Evolutionary conservation across 2,113 vertebrate genomes (phyloP).

Genomic region (Varanus salvator): DNA sequence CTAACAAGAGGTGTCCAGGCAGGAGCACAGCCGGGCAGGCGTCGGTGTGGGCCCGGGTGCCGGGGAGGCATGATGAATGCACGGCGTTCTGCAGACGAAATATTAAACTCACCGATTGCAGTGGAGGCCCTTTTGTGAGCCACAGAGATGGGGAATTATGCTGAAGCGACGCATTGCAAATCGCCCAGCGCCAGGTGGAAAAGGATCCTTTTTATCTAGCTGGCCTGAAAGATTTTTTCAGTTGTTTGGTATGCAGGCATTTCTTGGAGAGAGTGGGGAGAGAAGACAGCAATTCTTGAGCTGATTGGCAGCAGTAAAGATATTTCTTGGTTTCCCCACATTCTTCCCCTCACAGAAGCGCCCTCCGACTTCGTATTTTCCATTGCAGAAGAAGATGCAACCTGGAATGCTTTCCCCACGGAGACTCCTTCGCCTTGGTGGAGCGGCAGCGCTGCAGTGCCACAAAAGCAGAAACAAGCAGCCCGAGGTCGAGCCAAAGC

Average conservation of each 20-base stretch:
- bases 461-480: not conserved
- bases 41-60: slow-evolving; percentile 38
- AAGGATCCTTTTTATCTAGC: slow-evolving; percentile 71
- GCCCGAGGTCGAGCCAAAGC: not conserved
- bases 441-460: not conserved
- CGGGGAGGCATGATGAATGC: slow-evolving; percentile 67
- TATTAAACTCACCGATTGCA: slow-evolving; percentile 75
- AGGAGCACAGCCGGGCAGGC: slow-evolving; percentile 31
- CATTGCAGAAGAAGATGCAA: slow-evolving; percentile 68
- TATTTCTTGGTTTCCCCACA: slow-evolving; percentile 54
- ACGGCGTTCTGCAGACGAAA: slow-evolving; percentile 67
- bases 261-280: slow-evolving; percentile 74
- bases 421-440: slow-evolving; percentile 7
- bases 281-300: slow-evolving; percentile 76
- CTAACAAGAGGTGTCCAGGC: slow-evolving; percentile 37
- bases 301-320: slow-evolving; percentile 77
- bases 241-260: slow-evolving; percentile 78
- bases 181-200: slow-evolving; percentile 68
- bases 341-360: slow-evolving; percentile 64
- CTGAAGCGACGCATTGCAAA: slow-evolving; percentile 80
- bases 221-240: slow-evolving; percentile 63
- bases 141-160: slow-evolving; percentile 76
- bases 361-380: slow-evolving; percentile 67
- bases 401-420: slow-evolving; percentile 43
- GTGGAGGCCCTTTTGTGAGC: slow-evolving; percentile 77